A percentile compares a stretch with the other conserved stretches of the same genome.
phyloP scores from a whole-genome alignment of 2,113 vertebrate species.

The Merops nubicus region DNA sequence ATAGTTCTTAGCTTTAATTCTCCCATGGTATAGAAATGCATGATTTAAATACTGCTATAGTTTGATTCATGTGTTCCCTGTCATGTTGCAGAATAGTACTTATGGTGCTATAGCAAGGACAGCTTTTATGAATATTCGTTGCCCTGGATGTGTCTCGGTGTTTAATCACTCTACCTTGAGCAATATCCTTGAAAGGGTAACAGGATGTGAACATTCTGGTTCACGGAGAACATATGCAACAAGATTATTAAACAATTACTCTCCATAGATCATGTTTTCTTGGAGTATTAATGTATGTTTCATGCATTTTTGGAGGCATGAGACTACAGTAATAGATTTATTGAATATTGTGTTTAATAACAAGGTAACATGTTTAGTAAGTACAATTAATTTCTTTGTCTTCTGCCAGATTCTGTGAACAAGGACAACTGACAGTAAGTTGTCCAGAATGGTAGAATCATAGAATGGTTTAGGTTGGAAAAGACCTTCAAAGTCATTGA shows the following conservation, averaged over 20 bases:
- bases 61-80: neutral
- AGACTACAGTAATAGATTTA: neutral
- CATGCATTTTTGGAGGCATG: neutral
- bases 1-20: neutral
- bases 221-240: constrained; percentile 2
- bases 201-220: neutral
- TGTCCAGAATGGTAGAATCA: neutral
- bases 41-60: neutral
- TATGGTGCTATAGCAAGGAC: neutral
- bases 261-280: neutral
- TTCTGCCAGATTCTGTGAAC: neutral
- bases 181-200: neutral
- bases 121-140: neutral
- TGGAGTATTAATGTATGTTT: neutral
- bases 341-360: neutral
- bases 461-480: neutral
- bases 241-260: constrained; percentile 27
- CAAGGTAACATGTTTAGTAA: neutral
- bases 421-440: neutral
- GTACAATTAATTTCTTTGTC: neutral
- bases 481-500: neutral
- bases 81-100: neutral
- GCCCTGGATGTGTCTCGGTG: neutral
- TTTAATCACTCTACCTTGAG: constrained; percentile 15
- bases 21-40: neutral